phyloP scores from a whole-genome alignment of 2,888 invertebrate genomes.

The Drosophila flavopinicola region DNA sequence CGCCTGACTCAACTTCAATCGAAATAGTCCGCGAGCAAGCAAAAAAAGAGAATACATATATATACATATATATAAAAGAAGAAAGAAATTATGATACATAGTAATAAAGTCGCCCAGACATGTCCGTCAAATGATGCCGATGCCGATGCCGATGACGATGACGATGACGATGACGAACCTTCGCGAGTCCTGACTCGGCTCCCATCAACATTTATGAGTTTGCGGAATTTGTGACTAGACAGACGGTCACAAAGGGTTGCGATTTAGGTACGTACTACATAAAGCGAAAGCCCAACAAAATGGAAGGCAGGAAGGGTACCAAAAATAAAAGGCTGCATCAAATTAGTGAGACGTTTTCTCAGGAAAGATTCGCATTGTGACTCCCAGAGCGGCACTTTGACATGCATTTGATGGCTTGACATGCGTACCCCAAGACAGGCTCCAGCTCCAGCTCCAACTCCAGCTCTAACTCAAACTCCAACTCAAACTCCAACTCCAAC shows the following conservation, averaged over 20 bases:
- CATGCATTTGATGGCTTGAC: slow-evolving; percentile 73
- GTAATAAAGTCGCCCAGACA: slow-evolving; percentile 35
- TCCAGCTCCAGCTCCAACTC: slow-evolving; percentile 6
- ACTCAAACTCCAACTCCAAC: slow-evolving; percentile 1
- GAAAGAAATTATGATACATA: slow-evolving; percentile 35
- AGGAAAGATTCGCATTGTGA: slow-evolving; percentile 49
- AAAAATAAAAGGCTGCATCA: slow-evolving; percentile 52
- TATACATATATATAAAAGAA: not conserved
- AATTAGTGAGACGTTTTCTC: slow-evolving; percentile 74
- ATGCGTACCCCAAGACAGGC: slow-evolving; percentile 38
- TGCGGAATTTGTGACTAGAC: slow-evolving; percentile 67
- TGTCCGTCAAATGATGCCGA: slow-evolving; percentile 60
- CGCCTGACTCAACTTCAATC: slow-evolving; percentile 10
- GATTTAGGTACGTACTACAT: slow-evolving; percentile 10
- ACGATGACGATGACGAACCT: slow-evolving; percentile 58
- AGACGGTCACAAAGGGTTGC: slow-evolving; percentile 41
- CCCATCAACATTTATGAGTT: slow-evolving; percentile 75
- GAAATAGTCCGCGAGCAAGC: slow-evolving; percentile 13
- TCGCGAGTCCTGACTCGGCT: slow-evolving; percentile 5
- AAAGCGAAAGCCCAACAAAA: no score
- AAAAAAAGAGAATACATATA: no score
- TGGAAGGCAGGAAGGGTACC: no score
- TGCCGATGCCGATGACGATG: no score
- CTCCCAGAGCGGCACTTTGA: slow-evolving; percentile 74
- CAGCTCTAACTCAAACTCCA: not conserved